A percentile compares a stretch with the other conserved stretches of the same genome.
Evolutionary conservation across 1,140 invertebrate species (phyloP).

Genomic region (Atta colombica): DNA sequence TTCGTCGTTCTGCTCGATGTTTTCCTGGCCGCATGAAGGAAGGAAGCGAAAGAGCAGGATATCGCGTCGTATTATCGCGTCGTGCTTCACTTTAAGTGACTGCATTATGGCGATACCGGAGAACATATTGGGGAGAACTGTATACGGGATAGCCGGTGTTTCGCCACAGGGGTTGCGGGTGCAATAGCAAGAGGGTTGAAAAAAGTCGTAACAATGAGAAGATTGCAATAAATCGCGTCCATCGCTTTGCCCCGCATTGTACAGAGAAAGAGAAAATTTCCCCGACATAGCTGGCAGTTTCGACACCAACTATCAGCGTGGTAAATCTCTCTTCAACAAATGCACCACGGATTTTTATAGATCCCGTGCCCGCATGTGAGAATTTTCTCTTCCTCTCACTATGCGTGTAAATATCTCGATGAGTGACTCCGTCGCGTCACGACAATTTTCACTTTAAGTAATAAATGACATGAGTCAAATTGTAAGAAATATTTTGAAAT

Average conservation of each 20-base stretch:
- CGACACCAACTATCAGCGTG: conserved; percentile 36
- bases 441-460: neutral
- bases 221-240: conserved; percentile 60
- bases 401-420: neutral
- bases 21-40: conserved; percentile 8
- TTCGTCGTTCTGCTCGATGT: neutral
- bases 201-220: conserved; percentile 46
- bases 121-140: neutral
- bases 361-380: conserved; percentile 13
- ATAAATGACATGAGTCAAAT: conserved; percentile 13
- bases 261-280: neutral
- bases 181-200: neutral
- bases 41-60: conserved; percentile 55
- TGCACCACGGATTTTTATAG: conserved; percentile 61
- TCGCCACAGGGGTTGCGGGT: neutral
- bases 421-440: neutral
- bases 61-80: conserved; percentile 69
- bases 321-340: conserved; percentile 61
- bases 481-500: neutral
- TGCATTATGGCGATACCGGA: conserved; percentile 63
- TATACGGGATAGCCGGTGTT: neutral
- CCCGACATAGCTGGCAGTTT: conserved; percentile 2
- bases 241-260: neutral
- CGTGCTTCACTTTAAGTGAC: conserved; percentile 68
- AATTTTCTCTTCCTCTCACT: conserved; percentile 1